These are phyloP conservation scores for Picus viridis DNA, from an alignment of 2,797 vertebrate genomes.

Conservation along the genomic window DNA sequence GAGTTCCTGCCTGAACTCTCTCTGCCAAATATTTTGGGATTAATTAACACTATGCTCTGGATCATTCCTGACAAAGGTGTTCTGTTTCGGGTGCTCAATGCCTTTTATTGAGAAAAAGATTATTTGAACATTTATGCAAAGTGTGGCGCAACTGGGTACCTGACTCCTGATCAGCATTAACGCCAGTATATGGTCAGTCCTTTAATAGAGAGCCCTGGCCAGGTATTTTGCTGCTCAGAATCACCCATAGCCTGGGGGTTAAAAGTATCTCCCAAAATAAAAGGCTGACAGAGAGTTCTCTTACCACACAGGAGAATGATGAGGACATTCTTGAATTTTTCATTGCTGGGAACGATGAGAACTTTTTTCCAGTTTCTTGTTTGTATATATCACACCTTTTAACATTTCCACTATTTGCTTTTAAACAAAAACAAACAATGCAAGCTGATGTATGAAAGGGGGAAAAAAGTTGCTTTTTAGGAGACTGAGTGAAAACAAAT, in stretches of 20 bases:
- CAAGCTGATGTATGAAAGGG: conserved; percentile 12
- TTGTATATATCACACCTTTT: not conserved
- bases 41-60: not conserved
- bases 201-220: not conserved
- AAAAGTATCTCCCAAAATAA: not conserved
- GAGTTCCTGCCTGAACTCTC: not conserved
- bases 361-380: not conserved
- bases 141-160: not conserved
- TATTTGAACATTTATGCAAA: not conserved
- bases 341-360: not conserved
- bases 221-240: not conserved
- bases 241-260: not conserved
- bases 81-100: not conserved
- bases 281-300: not conserved
- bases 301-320: not conserved
- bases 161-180: not conserved
- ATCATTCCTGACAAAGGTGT: not conserved
- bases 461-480: not conserved
- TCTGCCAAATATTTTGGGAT: not conserved
- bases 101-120: not conserved
- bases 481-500: conserved; percentile 36
- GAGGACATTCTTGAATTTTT: not conserved
- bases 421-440: conserved; percentile 37
- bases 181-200: not conserved
- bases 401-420: not conserved